phyloP scores from a whole-genome alignment of 1,140 invertebrate species.

The Lamellibrachia luymesi region DNA sequence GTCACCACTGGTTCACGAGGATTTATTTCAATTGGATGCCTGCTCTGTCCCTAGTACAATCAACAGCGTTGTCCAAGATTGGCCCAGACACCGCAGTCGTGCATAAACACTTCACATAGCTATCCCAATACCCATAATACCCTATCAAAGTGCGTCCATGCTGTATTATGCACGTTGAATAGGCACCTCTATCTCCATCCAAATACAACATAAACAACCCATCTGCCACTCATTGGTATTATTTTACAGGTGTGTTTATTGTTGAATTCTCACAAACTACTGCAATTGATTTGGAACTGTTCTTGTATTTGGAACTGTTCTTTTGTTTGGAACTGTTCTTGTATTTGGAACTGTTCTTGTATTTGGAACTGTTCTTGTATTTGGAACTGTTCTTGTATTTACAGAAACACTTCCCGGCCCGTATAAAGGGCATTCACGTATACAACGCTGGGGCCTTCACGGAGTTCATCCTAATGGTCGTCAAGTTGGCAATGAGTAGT shows the following conservation, averaged over 20 bases:
- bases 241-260: no score
- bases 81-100: background rate
- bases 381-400: background rate
- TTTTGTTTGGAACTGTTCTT: background rate
- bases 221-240: no score
- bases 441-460: constrained; percentile 25
- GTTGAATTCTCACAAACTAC: background rate
- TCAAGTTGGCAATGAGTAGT: constrained; percentile 14
- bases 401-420: constrained; percentile 25
- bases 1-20: no score
- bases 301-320: background rate
- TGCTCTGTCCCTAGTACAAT: no score
- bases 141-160: background rate
- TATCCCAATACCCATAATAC: background rate
- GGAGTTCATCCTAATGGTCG: constrained; percentile 22
- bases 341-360: background rate
- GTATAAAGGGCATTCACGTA: constrained; percentile 21
- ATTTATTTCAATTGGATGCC: no score
- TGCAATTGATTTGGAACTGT: background rate
- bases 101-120: background rate
- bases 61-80: background rate
- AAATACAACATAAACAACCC: no score
- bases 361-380: background rate
- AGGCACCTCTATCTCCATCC: no score
- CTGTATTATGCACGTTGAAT: background rate